These are phyloP conservation scores for Coregonus clupeaformis DNA, from an alignment of 2,113 vertebrate species.

Conservation along the genomic window DNA sequence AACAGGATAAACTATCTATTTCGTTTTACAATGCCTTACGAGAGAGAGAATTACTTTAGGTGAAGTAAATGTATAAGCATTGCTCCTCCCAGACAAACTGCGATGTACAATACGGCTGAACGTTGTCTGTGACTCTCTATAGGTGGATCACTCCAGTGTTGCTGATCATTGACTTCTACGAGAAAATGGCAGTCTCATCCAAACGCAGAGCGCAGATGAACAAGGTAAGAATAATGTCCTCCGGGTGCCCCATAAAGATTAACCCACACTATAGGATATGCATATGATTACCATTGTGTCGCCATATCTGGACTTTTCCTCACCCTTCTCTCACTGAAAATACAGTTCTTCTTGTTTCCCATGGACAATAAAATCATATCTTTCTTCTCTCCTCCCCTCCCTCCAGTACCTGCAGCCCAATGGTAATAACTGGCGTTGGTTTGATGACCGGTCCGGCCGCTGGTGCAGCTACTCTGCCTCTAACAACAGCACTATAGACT, in stretches of 20 bases:
- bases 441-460: constrained; percentile 92
- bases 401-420: constrained; percentile 88
- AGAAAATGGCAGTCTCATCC: constrained; percentile 91
- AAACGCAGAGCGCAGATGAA: constrained; percentile 93
- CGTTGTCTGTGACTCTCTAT: not conserved
- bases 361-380: not conserved
- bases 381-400: not conserved
- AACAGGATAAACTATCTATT: not conserved
- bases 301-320: not conserved
- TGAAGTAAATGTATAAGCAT: not conserved
- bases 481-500: constrained; percentile 93
- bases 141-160: constrained; percentile 95
- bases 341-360: too few species aligned
- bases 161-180: constrained; percentile 91
- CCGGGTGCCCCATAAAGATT: not conserved
- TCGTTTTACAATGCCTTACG: not conserved
- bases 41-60: not conserved
- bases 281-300: not conserved
- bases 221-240: constrained; percentile 70
- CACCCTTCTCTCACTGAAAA: not conserved
- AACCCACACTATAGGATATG: not conserved
- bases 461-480: constrained; percentile 96
- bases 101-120: not conserved
- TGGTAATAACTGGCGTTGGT: constrained; percentile 95
- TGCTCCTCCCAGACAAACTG: not conserved